Base-by-base conservation (phyloP, 2,113 vertebrate species). In the Poecilia latipinna region DNA sequence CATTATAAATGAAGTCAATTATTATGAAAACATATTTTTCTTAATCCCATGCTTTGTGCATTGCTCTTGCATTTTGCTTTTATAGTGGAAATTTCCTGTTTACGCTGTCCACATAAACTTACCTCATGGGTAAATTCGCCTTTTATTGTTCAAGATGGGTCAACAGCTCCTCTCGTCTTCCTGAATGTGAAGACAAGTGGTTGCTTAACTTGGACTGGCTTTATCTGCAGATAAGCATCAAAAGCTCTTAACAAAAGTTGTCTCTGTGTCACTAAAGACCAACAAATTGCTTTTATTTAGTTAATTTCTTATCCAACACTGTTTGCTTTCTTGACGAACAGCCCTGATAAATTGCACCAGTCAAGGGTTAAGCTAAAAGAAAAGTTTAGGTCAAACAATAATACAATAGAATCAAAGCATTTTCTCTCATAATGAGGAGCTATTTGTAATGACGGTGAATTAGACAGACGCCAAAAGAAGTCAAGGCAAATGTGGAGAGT, bases 161-260 rank as follows among this genome's bases (percentile, higher is more conserved):
- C 88, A 86, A 83, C 63, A 65, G 12, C 81, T 83, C 61, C 65
- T 91, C 86, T 71, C 32, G 8, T 31, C 57, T 31, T 65, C 78
- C 82, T 13, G 54, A 31, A 12, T 62, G 54, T 54, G 28, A 8
- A 24, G 63, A 75, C 65, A 77, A 39, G 15, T 37, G 39, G 78
- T 88, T 88, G 75, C 60, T 4, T 76, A 86, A 82, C 32, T 3
- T 72, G 32, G 65, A 29, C 67, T 8, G 62, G 33, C 42, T 51
- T 15, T 51, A 12, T n/a, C 26, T 67, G 28, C 29, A 88, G 84
- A 89, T 91, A 82, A 84, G 71, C 29, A 68, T 84, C 72, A 84
- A 85, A 83, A 61, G 70, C 74, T 10, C 65, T 26, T 13, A 78
- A 35, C 29, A 28, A 4, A 65, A 61, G 72, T 71, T 77, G 33